Base-by-base conservation (phyloP, 2,888 invertebrate species). In the Cylloceria caligata region DNA sequence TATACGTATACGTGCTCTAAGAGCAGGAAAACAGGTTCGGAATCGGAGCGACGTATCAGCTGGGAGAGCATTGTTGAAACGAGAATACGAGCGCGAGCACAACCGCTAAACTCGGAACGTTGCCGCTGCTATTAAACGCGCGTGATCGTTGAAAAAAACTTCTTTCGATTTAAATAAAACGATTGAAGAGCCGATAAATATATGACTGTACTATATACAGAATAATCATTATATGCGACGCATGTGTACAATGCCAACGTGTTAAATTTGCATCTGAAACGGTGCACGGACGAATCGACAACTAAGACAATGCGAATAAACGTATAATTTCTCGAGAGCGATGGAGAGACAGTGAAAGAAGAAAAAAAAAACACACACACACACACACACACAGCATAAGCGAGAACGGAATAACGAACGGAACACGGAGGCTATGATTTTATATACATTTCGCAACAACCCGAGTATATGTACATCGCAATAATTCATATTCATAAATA, bases 401-500 rank as follows among this genome's bases (percentile, higher is more conserved):
- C 5, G 42, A 49, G 36, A 49, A 30, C 13, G 65, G 30, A 36
- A 57, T 19, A 30, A 67, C n/a, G 30, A n/a, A 55, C 36, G 60
- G 42, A 60, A 76, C 1, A 47, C 60, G 60, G 57, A 71, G 71
- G 60, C 60, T 68, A 73, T 60, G 60, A 62, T 62, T 76, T 76
- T 75, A 60, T 55, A 57, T 36, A 57, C 21, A 24, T 21, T 1
- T 11, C 9, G 62, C 60, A 30, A 6, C 42, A 30, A 42, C 16
- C 55, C 68, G 60, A 76, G 76, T 68, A 60, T 60, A 68, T 62
- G 76, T 68, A 60, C 68, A 68, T 62, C 36, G 68, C 39, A 62
- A 76, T 76, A 68, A 79, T 79, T 79, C 79, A 75, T 80, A 80
- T 80, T 80, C 80, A 80, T 76, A 80, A 75, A 80, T 64, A 36